Percentiles rank a stretch among this genome's conserved stretches.
Conservation (phyloP, 1,140 invertebrate genomes). For the Grapholita molesta region DNA sequence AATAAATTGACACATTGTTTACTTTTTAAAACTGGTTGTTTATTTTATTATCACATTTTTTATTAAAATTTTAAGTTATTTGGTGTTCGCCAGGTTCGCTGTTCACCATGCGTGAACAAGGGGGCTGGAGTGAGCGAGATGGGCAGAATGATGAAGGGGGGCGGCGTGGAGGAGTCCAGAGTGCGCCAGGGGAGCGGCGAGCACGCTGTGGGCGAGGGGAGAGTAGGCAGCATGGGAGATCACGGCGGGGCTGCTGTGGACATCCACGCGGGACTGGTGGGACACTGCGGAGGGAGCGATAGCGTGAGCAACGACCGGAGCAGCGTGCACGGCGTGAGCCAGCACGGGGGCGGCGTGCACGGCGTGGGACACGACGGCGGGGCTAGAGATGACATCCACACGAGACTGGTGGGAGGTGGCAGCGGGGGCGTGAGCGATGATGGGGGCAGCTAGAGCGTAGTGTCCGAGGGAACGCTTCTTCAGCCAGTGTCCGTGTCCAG, state of each 20-base stretch:
- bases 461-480: conserved; percentile 54
- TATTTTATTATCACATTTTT: conserved; percentile 34
- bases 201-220: conserved; percentile 28
- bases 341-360: conserved; percentile 42
- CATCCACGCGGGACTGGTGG: conserved; percentile 58
- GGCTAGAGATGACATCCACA: conserved; percentile 61
- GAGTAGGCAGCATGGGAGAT: background rate
- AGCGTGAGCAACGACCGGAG: conserved; percentile 41
- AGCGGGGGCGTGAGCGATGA: conserved; percentile 39
- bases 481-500: conserved; percentile 47
- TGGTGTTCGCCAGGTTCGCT: conserved; percentile 52
- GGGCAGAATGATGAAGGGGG: background rate
- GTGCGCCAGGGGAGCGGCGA: conserved; percentile 37
- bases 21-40: conserved; percentile 27
- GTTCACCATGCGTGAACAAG: conserved; percentile 47
- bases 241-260: conserved; percentile 45
- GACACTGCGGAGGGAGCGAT: conserved; percentile 49
- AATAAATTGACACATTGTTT: background rate
- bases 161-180: conserved; percentile 32
- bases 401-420: conserved; percentile 68
- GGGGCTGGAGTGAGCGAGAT: conserved; percentile 24
- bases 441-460: conserved; percentile 41
- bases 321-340: conserved; percentile 38
- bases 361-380: conserved; percentile 53
- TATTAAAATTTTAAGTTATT: conserved; percentile 34